Evolutionary conservation across 1,140 invertebrate species (phyloP), one percentile per base, ranked within the genome.

Genomic region (Drosophila equinoxialis): DNA sequence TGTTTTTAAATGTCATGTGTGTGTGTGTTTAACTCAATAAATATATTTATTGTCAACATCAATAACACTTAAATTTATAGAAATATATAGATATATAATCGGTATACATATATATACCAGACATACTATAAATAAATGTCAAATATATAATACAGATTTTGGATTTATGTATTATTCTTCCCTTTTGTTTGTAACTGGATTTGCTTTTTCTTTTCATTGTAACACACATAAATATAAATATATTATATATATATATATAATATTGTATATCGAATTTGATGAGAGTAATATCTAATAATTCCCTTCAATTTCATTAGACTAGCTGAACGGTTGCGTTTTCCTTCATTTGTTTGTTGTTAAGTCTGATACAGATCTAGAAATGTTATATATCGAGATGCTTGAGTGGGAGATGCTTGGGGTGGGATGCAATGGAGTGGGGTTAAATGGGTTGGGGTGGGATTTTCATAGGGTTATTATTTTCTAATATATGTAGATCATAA

Each of bases 11-110:
- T 39, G 37, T 39, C 3, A 5, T 39, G 37, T 39, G 11, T 39
- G 37, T 51, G 20, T 51, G 67, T 59, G 37, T 63, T 54, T 79
- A 87, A 85, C 82, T 57, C 41, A 48, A 74, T 77, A 68, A 30
- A 30, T 42, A 57, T 83, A 79, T 73, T 89, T 86, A 83, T 86
- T 87, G 79, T 87, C 79, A 87, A 89, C 83, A 87, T 83, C 67
- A 78, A 87, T 87, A 87, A 89, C 73, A 74, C 68, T 87, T 89
- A 74, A 41, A 71, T 83, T 77, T 64, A 78, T 79, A 71, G 82
- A 76, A 57, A 37, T 72, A 69, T 58, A 20, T 71, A 61, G 77
- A 70, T 68, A 77, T 74, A 39, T 67, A 45, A 63, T 58, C 63
- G 59, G 39, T 74, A 66, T 68, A 65, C 62, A 58, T 75, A 58